Conservation (phyloP, 2,888 invertebrate genomes). For the Lasius fuliginosus region DNA sequence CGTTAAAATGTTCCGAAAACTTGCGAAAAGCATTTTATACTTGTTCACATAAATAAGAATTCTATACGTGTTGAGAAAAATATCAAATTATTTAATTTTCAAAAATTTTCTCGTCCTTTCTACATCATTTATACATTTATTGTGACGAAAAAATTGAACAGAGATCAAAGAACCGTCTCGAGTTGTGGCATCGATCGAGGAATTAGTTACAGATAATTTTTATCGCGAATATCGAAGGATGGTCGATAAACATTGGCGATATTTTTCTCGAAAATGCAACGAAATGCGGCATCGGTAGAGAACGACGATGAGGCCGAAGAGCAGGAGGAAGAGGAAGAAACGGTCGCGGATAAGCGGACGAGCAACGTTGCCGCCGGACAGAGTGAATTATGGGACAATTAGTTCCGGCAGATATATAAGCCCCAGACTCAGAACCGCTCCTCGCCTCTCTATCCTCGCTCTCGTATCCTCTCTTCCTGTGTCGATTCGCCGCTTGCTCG, state of each 20-base stretch:
- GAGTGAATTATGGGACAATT: slow-evolving; percentile 84
- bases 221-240: neutral
- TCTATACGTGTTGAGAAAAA: neutral
- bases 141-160: neutral
- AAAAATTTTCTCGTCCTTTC: neutral
- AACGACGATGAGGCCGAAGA: slow-evolving; percentile 58
- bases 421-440: slow-evolving; percentile 78
- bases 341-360: slow-evolving; percentile 75
- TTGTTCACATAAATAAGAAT: neutral
- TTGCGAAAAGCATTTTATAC: neutral
- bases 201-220: neutral
- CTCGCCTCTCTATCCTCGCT: slow-evolving; percentile 50
- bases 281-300: slow-evolving; percentile 32
- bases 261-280: slow-evolving; percentile 28
- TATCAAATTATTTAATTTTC: neutral
- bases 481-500: slow-evolving; percentile 35
- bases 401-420: slow-evolving; percentile 84
- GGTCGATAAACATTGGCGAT: neutral
- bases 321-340: slow-evolving; percentile 58
- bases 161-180: neutral
- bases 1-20: neutral
- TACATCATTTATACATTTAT: neutral
- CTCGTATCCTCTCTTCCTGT: slow-evolving; percentile 56
- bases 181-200: neutral
- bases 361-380: slow-evolving; percentile 77